A percentile compares a stretch with the other conserved stretches of the same genome.
Conservation (phyloP, 2,797 vertebrate species). For the Myotis vivesi region DNA sequence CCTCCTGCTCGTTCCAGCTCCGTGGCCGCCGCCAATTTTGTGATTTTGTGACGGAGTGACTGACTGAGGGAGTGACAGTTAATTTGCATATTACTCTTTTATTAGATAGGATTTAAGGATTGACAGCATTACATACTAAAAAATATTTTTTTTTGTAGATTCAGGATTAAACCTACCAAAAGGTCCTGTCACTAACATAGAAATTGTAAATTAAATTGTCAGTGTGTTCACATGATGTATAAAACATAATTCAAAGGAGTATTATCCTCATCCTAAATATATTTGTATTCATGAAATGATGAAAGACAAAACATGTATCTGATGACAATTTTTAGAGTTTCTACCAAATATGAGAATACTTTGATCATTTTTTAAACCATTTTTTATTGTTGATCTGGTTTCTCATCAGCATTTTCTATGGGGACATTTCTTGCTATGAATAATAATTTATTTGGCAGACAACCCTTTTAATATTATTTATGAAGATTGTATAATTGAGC, state of each 20-base stretch:
- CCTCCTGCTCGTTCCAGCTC: too few relatives aligned
- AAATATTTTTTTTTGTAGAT: neutral
- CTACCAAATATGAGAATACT: neutral
- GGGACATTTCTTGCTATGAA: neutral
- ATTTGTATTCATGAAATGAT: neutral
- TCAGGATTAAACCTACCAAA: neutral
- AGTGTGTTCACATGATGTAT: neutral
- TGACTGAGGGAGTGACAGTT: too few relatives aligned
- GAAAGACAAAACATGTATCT: neutral
- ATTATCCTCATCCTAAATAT: neutral
- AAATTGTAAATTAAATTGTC: neutral
- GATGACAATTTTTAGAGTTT: neutral
- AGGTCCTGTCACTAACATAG: neutral
- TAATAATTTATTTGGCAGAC: conserved; percentile 5
- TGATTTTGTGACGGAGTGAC: too few relatives aligned
- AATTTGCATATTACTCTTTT: too few relatives aligned
- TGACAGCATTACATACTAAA: neutral
- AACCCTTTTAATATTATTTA: neutral
- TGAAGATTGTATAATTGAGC: neutral
- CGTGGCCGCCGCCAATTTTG: too few relatives aligned
- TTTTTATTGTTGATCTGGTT: neutral
- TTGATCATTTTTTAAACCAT: neutral
- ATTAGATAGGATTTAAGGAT: neutral
- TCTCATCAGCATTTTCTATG: neutral
- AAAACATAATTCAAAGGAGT: neutral